Percentiles rank a stretch among this genome's conserved stretches.
These are phyloP conservation scores for Hoplostethus mediterraneus DNA, from an alignment of 2,797 vertebrate genomes.

Conservation along the genomic window DNA sequence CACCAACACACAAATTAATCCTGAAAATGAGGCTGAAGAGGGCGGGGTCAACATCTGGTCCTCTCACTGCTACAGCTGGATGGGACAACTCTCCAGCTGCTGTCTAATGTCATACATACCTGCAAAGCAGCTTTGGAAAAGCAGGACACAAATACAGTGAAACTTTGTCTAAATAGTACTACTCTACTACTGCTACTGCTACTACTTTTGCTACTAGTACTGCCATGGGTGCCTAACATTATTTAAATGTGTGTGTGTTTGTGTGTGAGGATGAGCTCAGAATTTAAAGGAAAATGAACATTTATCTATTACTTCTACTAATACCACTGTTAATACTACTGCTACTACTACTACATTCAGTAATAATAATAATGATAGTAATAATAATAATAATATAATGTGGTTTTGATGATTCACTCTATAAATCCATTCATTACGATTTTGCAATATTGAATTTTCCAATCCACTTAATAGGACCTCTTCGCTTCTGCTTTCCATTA, in stretches of 20 bases:
- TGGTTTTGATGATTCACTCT: neutral
- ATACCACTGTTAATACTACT: too few species aligned
- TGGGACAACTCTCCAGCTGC: constrained; percentile 19
- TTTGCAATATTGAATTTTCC: neutral
- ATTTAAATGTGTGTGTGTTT: too few species aligned
- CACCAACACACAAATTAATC: constrained; percentile 2
- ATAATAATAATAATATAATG: neutral
- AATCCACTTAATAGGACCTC: neutral
- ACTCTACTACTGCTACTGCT: too few species aligned
- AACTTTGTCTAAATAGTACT: neutral
- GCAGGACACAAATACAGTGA: too few species aligned
- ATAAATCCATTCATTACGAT: neutral
- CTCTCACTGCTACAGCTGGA: constrained; percentile 20
- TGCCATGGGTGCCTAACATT: too few species aligned
- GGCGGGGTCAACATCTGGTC: constrained; percentile 36
- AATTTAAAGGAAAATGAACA: too few species aligned
- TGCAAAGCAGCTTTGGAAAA: constrained; percentile 1
- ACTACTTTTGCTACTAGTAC: too few species aligned
- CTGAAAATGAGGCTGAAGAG: constrained; percentile 21
- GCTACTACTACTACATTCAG: too few species aligned
- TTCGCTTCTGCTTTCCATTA: constrained; percentile 6
- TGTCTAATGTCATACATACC: neutral
- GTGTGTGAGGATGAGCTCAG: too few species aligned
- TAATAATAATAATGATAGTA: too few species aligned
- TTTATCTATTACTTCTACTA: too few species aligned